Conservation (phyloP, 2,797 vertebrate species). For the Pipistrellus nathusii region DNA sequence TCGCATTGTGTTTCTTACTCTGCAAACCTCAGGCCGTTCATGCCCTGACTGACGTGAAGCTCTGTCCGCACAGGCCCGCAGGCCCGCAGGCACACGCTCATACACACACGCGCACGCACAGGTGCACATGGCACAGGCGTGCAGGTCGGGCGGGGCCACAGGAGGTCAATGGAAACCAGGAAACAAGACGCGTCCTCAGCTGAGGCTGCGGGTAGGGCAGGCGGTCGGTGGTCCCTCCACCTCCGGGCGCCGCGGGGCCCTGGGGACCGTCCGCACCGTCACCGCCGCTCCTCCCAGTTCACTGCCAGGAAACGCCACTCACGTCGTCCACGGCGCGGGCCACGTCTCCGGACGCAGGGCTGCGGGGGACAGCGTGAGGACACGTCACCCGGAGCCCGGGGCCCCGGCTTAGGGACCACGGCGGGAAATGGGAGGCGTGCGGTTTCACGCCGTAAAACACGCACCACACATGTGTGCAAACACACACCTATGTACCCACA, state of each 20-base stretch:
- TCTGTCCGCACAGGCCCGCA: too few relatives aligned
- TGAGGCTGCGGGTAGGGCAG: too few relatives aligned
- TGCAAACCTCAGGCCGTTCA: too few relatives aligned
- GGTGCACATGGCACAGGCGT: too few relatives aligned
- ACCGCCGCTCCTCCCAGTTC: neutral
- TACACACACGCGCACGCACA: too few relatives aligned
- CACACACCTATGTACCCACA: fast-evolving
- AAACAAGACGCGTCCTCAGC: neutral
- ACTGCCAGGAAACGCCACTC: conserved; percentile 80
- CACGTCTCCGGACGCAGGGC: conserved; percentile 86
- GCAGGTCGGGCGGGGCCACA: neutral
- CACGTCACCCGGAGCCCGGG: fast-evolving
- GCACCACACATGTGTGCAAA: too few relatives aligned
- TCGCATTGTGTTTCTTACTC: too few relatives aligned
- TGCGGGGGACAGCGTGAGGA: conserved; percentile 52
- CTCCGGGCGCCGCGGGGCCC: fast-evolving
- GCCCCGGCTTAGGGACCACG: neutral
- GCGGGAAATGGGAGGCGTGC: fast-evolving
- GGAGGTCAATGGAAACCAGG: neutral
- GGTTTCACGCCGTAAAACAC: too few relatives aligned
- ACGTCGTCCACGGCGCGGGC: conserved; percentile 90
- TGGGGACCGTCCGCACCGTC: fast-evolving
- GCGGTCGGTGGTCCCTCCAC: fast-evolving
- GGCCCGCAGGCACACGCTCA: too few relatives aligned
- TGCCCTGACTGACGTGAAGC: too few relatives aligned